phyloP scores from a whole-genome alignment of 2,113 vertebrate species.

The Clarias batrachus region DNA sequence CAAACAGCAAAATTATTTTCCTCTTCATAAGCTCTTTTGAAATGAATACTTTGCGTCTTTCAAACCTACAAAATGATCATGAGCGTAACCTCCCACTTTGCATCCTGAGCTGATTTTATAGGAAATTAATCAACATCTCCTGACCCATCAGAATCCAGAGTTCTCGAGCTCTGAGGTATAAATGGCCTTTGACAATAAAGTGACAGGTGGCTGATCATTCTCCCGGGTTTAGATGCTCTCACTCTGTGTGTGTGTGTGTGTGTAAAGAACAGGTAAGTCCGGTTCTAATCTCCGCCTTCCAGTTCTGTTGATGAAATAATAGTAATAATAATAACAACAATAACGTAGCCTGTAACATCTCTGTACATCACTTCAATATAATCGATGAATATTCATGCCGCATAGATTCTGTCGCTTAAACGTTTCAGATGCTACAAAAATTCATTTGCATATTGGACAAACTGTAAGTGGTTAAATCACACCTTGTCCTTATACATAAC shows the following conservation, averaged over 20 bases:
- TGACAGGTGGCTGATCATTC: not conserved
- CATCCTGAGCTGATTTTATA: not conserved
- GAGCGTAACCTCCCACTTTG: not conserved
- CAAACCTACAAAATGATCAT: not conserved
- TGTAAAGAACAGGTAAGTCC: not conserved
- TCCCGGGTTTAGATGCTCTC: not conserved
- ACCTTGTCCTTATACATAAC: not conserved
- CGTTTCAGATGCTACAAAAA: not conserved
- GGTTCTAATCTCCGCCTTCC: not conserved
- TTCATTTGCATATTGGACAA: not conserved
- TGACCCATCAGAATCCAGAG: not conserved
- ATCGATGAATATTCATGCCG: not conserved
- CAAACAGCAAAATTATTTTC: no score
- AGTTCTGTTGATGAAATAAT: not conserved
- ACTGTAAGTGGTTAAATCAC: not conserved
- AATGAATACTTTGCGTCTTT: not conserved
- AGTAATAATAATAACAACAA: no score
- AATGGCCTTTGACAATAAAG: not conserved
- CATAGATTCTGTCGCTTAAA: not conserved
- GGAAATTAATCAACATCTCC: not conserved
- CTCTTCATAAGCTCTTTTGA: no score
- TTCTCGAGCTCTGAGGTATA: not conserved
- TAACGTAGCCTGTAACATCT: not conserved
- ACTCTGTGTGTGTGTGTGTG: not conserved
- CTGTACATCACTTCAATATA: not conserved